Evolutionary conservation across 2,888 invertebrate genomes (phyloP), one percentile per base, ranked within the genome.

Genomic region (Chaetoderma sp.): DNA sequence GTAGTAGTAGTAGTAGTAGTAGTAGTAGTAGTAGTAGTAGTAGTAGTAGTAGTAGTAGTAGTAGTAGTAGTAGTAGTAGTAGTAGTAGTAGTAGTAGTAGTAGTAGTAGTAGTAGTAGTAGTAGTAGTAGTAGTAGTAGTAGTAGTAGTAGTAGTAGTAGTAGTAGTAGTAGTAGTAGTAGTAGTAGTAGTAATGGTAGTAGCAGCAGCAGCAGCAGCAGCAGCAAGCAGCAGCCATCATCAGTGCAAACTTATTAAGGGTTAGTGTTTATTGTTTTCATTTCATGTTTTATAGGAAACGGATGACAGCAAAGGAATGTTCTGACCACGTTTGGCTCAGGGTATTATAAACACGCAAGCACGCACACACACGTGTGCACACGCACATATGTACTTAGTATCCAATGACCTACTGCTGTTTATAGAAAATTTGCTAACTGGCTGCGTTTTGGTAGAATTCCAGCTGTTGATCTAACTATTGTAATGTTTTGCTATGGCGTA

Each of bases 261-360:
- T n/a, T n/a, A n/a, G n/a, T n/a, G n/a, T n/a, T n/a, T n/a, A n/a
- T n/a, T n/a, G n/a, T n/a, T n/a, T n/a, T n/a, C n/a, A n/a, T n/a
- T 47, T 47, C 23, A 10, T 8, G 18, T 30, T 56, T 78, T 80
- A n/a, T 88, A 95, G 95, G 79, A 89, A 90, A 70, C 91, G 96
- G 84, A 91, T 94, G 89, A 91, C 93, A 81, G 94, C 95, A 68
- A 90, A 90, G 79, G 91, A 93, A 86, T 94, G 95, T 88, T 90
- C 95, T 82, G 91, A 92, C 70, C 96, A 97, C 88, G 90, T 90
- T 78, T 97, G 97, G 97, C 89, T 97, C 74, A 79, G 83, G 77
- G 87, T 87, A 47, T 10, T 39, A 5, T 21, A 4, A 56, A 47
- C 21, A 18, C 13, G 42, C 27, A 16, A 21, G 39, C 32, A 30